Conservation (phyloP, 1,140 invertebrate genomes). For the Periplaneta americana region DNA sequence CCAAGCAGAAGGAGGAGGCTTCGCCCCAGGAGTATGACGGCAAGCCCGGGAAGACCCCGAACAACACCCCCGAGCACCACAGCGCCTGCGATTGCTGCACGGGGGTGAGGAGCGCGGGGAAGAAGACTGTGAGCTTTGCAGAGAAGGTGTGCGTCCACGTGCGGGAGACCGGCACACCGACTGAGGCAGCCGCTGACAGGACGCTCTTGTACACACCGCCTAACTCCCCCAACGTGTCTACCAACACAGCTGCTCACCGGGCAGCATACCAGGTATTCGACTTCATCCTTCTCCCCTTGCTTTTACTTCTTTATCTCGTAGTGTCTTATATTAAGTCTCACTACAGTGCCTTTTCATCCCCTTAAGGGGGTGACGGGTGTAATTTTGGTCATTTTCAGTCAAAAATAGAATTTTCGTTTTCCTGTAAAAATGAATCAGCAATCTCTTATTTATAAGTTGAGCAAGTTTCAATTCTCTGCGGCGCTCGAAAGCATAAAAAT, state of each 20-base stretch:
- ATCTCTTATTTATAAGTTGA: no score
- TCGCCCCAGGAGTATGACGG: background rate
- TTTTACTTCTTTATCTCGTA: no score
- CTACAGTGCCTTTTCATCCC: no score
- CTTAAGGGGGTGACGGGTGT: no score
- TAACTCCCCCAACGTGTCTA: slow-evolving; percentile 55
- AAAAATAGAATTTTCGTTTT: no score
- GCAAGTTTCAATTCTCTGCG: no score
- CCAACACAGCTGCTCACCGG: background rate
- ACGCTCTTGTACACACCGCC: slow-evolving; percentile 45
- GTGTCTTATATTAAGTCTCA: no score
- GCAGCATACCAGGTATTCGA: background rate
- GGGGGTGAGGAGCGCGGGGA: background rate
- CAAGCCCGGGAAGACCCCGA: background rate
- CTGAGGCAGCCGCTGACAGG: background rate
- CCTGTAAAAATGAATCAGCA: no score
- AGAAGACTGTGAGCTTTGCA: slow-evolving; percentile 64
- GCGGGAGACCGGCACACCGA: slow-evolving; percentile 1
- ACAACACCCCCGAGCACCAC: slow-evolving; percentile 3
- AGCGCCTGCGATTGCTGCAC: background rate
- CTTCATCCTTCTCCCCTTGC: no score
- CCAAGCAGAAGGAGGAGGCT: background rate
- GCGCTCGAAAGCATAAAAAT: no score
- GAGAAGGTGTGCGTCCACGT: slow-evolving; percentile 35
- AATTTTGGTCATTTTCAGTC: no score